These are phyloP conservation scores for Oceanodroma leucorhoa DNA, from an alignment of 2,797 vertebrate species.

Conservation along the genomic window DNA sequence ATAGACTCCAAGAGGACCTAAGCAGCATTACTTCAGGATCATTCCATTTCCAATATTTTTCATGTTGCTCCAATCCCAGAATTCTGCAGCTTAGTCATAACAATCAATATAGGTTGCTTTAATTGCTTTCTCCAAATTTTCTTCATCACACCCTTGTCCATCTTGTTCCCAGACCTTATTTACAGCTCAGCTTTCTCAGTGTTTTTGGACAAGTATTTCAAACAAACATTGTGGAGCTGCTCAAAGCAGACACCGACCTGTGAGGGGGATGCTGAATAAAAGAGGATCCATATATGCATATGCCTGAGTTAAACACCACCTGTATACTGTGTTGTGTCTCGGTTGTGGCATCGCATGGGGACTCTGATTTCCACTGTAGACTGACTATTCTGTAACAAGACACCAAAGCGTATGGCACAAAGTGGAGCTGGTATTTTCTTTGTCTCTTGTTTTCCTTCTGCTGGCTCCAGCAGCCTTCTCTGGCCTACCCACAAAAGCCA, in stretches of 20 bases:
- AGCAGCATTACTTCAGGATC: background rate
- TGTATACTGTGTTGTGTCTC: background rate
- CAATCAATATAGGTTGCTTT: background rate
- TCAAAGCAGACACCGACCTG: background rate
- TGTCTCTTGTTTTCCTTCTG: background rate
- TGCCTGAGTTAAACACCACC: background rate
- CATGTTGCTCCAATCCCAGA: background rate
- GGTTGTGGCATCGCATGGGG: background rate
- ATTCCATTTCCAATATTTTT: background rate
- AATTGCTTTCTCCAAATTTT: background rate
- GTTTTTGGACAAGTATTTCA: background rate
- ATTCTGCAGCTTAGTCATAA: background rate
- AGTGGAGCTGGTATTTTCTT: conserved; percentile 1
- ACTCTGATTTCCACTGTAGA: background rate
- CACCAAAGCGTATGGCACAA: background rate
- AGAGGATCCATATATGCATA: background rate
- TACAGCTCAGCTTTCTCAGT: background rate
- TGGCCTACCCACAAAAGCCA: background rate
- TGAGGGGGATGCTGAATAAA: background rate
- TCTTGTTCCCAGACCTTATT: background rate
- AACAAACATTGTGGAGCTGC: background rate
- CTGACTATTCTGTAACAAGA: background rate
- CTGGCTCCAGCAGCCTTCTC: background rate
- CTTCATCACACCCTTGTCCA: background rate
- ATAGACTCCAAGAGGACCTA: background rate